Evolutionary conservation across 1,140 invertebrate genomes (phyloP).

Genomic region (Grapholita molesta): DNA sequence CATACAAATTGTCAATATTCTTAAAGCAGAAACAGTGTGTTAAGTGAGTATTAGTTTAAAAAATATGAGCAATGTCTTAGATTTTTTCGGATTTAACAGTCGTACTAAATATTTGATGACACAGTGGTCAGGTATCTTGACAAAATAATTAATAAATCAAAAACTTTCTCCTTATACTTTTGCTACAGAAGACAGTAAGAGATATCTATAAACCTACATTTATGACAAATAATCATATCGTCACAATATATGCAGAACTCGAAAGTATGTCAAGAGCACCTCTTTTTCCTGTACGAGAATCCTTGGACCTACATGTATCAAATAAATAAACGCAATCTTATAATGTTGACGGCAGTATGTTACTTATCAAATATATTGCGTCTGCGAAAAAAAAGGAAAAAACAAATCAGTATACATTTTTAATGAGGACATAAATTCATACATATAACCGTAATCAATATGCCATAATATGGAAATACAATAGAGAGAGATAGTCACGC

Average conservation of each 20-base stretch:
- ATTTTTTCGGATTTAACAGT: too few relatives aligned
- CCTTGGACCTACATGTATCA: not conserved
- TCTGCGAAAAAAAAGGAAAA: not conserved
- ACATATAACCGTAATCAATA: too few relatives aligned
- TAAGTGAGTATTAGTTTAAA: too few relatives aligned
- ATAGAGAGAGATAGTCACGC: too few relatives aligned
- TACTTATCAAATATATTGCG: not conserved
- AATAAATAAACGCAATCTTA: conserved; percentile 1
- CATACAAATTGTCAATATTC: too few relatives aligned
- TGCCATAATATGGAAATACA: too few relatives aligned
- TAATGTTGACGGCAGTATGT: not conserved
- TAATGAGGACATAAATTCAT: not conserved
- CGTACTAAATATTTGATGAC: too few relatives aligned
- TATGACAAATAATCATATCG: conserved; percentile 7
- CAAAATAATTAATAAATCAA: too few relatives aligned
- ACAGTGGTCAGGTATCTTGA: too few relatives aligned
- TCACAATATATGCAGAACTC: not conserved
- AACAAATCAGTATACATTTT: not conserved
- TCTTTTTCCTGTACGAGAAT: not conserved
- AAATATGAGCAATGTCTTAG: too few relatives aligned
- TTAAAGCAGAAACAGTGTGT: too few relatives aligned
- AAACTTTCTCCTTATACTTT: not conserved
- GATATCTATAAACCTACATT: not conserved
- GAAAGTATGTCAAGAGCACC: not conserved
- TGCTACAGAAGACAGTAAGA: not conserved